phyloP scores from a whole-genome alignment of 2,888 invertebrate genomes.

The Campoletis raptor region DNA sequence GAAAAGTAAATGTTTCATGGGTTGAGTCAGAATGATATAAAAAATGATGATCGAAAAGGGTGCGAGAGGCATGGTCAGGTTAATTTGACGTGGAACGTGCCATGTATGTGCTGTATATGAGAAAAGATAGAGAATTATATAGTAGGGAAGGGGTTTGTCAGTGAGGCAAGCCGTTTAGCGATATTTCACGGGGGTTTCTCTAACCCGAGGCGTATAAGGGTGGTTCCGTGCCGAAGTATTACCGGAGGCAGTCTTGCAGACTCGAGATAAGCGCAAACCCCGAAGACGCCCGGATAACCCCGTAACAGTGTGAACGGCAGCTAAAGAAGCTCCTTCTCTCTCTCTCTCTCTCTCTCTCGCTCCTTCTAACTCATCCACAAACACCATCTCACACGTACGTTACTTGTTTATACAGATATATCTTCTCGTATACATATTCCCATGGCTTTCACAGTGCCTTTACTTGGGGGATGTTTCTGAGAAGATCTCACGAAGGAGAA shows the following conservation, averaged over 20 bases:
- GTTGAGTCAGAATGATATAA: background rate
- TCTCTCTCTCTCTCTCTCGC: slow-evolving; percentile 31
- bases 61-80: background rate
- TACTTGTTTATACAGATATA: background rate
- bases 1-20: background rate
- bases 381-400: background rate
- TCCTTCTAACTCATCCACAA: background rate
- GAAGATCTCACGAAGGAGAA: slow-evolving; percentile 50
- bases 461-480: slow-evolving; percentile 24
- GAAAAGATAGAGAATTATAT: slow-evolving; percentile 56
- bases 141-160: slow-evolving; percentile 55
- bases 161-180: slow-evolving; percentile 79
- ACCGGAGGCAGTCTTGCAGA: slow-evolving; percentile 85
- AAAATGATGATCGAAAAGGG: slow-evolving; percentile 20
- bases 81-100: slow-evolving; percentile 12
- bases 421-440: background rate
- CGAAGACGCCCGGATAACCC: slow-evolving; percentile 71
- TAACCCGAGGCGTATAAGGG: slow-evolving; percentile 68
- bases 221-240: slow-evolving; percentile 78
- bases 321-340: slow-evolving; percentile 73
- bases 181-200: slow-evolving; percentile 83
- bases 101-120: slow-evolving; percentile 2
- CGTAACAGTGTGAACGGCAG: slow-evolving; percentile 78
- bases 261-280: slow-evolving; percentile 81
- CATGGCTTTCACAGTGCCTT: slow-evolving; percentile 30